Evolutionary conservation across 2,888 invertebrate genomes (phyloP), one percentile per base, ranked within the genome.

Genomic region (Liodrosophila aerea): DNA sequence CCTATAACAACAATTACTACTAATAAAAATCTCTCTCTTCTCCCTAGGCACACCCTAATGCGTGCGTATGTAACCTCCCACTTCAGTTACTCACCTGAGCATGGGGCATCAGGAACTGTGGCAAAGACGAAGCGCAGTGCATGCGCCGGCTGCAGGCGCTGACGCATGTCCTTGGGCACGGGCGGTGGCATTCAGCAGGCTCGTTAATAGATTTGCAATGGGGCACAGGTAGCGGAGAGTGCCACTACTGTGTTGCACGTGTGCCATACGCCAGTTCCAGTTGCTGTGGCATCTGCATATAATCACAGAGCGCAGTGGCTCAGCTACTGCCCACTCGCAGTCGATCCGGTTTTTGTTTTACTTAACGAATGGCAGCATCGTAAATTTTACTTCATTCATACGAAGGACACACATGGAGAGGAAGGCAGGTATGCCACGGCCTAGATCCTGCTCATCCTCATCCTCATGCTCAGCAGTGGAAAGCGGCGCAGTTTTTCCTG

Each of bases 371-470:
- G 73, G 66, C 44, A 51, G 66, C 22, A 65, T 61, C 81, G 82
- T 83, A 81, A 83, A 82, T 83, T 83, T 73, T 64, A 75, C 83
- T 81, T 78, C 78, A 74, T 76, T 83, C 78, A 63, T 66, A 47
- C 59, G 57, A 31, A 40, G 63, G 60, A 64, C 62, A 45, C 46
- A 52, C 46, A 45, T 22, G 22, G 22, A 22, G 22, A 22, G 22
- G 5, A 22, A 5, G 22, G 22, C 3, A 22, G n/a, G n/a, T n/a
- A n/a, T n/a, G n/a, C n/a, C n/a, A n/a, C n/a, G 39, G 15, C 9
- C 18, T 9, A 7, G 37, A 13, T 4, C 9, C 4, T n/a, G n/a
- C 13, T 8, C n/a, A 9, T 18, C 58, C 30, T 39, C 44, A 33
- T 22, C 57, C 52, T 16, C 33, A n/a, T n/a, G 41, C 11, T 1